Evolutionary conservation across 2,888 invertebrate genomes (phyloP).

Genomic region (Blastobasis adustella): DNA sequence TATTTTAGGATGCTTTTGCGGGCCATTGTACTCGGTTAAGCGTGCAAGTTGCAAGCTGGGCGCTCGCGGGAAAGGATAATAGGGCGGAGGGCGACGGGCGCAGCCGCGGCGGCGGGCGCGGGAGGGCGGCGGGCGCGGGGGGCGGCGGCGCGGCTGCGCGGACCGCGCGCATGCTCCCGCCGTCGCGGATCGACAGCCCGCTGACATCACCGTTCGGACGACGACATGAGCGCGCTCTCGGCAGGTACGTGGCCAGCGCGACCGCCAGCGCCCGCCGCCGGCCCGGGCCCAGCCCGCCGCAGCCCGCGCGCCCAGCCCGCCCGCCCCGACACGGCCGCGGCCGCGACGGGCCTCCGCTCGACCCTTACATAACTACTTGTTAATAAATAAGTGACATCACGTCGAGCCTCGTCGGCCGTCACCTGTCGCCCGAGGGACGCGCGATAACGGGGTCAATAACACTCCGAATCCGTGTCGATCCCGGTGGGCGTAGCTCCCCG

Average conservation of each 20-base stretch:
- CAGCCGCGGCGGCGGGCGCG: conserved; percentile 2
- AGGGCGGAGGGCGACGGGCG: background rate
- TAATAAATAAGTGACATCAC: background rate
- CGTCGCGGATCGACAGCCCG: conserved; percentile 2
- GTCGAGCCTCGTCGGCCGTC: background rate
- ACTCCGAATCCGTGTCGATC: too few species aligned
- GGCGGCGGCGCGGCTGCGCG: conserved; percentile 6
- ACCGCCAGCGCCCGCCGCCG: conserved; percentile 1
- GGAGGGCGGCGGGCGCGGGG: conserved; percentile 1
- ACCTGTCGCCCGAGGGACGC: too few species aligned
- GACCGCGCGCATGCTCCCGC: conserved; percentile 20
- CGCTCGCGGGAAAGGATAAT: too few species aligned
- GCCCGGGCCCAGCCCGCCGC: conserved; percentile 3
- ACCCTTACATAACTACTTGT: background rate
- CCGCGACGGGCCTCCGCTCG: conserved; percentile 2
- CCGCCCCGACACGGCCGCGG: conserved; percentile 9
- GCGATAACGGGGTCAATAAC: too few species aligned
- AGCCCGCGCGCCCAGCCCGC: conserved; percentile 2
- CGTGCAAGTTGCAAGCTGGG: too few species aligned
- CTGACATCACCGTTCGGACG: background rate
- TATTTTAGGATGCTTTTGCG: too few species aligned
- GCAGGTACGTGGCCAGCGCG: conserved; percentile 5
- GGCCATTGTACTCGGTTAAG: too few species aligned
- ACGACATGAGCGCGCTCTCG: background rate
- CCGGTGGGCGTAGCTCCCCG: too few species aligned